A percentile compares a stretch with the other conserved stretches of the same genome.
Conservation (phyloP, 1,140 invertebrate species). For the Schmidtea mediterranea region DNA sequence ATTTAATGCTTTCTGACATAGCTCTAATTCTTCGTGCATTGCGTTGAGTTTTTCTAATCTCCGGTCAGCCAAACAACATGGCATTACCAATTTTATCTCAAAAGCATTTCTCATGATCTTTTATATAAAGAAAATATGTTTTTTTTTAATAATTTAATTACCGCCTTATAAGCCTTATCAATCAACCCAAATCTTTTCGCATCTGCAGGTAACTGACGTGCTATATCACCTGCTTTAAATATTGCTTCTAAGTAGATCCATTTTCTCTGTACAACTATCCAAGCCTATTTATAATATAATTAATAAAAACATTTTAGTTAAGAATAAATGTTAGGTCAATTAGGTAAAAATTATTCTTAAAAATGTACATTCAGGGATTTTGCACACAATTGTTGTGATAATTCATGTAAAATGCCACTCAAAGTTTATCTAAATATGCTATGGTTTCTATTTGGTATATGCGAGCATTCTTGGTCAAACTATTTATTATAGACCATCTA, state of each 20-base stretch:
- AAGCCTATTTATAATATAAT: constrained; percentile 31
- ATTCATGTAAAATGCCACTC: no score
- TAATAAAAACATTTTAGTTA: no score
- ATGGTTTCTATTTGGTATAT: no score
- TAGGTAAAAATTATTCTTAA: no score
- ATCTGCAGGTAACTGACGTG: constrained; percentile 53
- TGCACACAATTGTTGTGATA: no score
- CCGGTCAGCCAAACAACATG: constrained; percentile 38
- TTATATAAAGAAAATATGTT: constrained; percentile 8
- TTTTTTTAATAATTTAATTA: constrained; percentile 10
- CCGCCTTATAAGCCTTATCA: constrained; percentile 35
- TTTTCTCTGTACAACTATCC: constrained; percentile 51
- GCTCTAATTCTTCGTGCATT: constrained; percentile 37
- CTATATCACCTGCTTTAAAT: constrained; percentile 57
- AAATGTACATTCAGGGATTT: no score
- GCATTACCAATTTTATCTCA: constrained; percentile 43
- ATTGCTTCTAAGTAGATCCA: constrained; percentile 71
- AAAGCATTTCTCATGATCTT: constrained; percentile 53
- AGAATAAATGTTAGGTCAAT: no score
- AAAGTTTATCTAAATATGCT: no score
- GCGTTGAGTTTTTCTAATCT: constrained; percentile 42
- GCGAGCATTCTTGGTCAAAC: no score
- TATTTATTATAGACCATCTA: no score
- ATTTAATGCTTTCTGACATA: constrained; percentile 61
- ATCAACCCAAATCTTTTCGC: constrained; percentile 61